Evolutionary conservation across 2,113 vertebrate species (phyloP), one percentile per base, ranked within the genome.

Genomic region (Python bivittatus): DNA sequence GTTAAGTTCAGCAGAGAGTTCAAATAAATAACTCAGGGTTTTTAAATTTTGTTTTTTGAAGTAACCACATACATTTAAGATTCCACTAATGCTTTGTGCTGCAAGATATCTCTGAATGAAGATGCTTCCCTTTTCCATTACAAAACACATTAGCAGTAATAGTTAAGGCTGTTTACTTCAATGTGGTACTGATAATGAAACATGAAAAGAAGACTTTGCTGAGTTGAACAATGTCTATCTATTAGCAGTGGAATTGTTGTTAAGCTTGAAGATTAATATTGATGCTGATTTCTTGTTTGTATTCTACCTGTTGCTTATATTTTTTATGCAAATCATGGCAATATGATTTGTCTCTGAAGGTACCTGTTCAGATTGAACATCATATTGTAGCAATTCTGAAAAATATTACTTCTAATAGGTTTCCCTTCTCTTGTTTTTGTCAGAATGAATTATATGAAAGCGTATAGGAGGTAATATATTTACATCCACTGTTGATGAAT

Each of bases 1-100:
- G 7, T 90, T 6, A 2, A 48, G 48, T 48, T 48, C 58, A 68
- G 95, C 95, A 96, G 94, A 93, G 97, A 93, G 54, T 90, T 91
- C 6, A 91, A 93, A 60, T 12, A 23, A 56, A 23, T 25, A 9
- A 20, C 15, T 88, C 86, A 94, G 12, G 4, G 13, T 33, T 53
- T 64, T 33, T 89, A 23, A 5, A 61, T 53, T 15, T 57, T 57
- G 88, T 86, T 91, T 15, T 84, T 91, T 90, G 90, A 91, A 92
- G 54, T 53, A 0, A 0, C 25, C 1, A 8, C 64, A n/a, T 5
- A 8, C 52, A 68, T 92, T 83, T 86, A 61, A 54, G 29, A 8
- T 44, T 11, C 84, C 33, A 17, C 86, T 87, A 33, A 86, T 91
- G 29, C 90, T 93, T 91, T 88, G 53, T 86, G 83, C 25, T n/a